Percentiles rank a stretch among this genome's conserved stretches.
These are phyloP conservation scores for Corvus cornix DNA, from an alignment of 2,113 vertebrate genomes.

Conservation along the genomic window DNA sequence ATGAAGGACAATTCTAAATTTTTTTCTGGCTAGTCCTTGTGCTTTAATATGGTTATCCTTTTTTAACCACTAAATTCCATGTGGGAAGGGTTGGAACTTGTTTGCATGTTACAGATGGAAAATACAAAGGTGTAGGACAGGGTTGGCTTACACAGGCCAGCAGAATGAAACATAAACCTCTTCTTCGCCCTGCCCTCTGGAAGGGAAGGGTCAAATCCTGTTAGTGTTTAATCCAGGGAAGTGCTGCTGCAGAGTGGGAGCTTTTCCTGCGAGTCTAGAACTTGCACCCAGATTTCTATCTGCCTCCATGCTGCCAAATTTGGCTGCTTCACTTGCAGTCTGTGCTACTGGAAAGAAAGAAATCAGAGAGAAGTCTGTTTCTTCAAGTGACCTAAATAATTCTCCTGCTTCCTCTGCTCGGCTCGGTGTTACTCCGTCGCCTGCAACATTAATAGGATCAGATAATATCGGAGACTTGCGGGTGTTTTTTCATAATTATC, in stretches of 20 bases:
- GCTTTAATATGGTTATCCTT: background rate
- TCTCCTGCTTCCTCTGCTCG: background rate
- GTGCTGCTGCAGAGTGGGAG: background rate
- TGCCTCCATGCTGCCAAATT: background rate
- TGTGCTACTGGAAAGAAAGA: background rate
- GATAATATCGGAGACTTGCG: background rate
- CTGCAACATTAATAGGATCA: conserved; percentile 5
- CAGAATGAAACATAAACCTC: background rate
- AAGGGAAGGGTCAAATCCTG: background rate
- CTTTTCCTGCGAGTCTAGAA: background rate
- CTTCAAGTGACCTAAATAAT: conserved; percentile 8
- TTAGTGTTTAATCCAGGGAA: background rate
- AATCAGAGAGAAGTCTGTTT: background rate
- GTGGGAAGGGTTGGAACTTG: background rate
- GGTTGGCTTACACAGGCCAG: background rate
- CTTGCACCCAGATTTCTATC: background rate
- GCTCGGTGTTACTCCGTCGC: background rate
- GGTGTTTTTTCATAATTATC: conserved; percentile 1
- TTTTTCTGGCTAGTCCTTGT: background rate
- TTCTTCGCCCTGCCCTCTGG: background rate
- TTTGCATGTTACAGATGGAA: background rate
- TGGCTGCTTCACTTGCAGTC: background rate
- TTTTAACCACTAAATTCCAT: background rate
- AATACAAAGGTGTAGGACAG: background rate
- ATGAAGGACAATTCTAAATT: background rate